Percentiles rank a stretch among this genome's conserved stretches.
Conservation (phyloP, 2,888 invertebrate genomes). For the Hypsopygia costalis region DNA sequence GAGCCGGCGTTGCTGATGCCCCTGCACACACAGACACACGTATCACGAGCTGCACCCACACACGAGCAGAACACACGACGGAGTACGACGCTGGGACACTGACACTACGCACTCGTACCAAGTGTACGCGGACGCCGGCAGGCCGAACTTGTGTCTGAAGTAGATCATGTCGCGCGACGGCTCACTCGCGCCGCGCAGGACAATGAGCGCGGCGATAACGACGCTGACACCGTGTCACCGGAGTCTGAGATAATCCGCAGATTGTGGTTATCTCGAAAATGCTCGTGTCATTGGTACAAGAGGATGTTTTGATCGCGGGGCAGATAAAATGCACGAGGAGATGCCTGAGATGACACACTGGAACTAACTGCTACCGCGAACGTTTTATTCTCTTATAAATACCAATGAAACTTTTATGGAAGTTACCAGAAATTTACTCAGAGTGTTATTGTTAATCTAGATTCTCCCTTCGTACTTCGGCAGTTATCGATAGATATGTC, state of each 20-base stretch:
- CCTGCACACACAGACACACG: conserved; percentile 34
- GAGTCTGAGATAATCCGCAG: not conserved
- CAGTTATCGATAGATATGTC: too few species aligned
- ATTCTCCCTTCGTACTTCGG: too few species aligned
- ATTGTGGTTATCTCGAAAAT: conserved; percentile 1
- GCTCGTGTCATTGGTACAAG: not conserved
- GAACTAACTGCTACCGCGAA: too few species aligned
- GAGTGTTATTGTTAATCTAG: too few species aligned
- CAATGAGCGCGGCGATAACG: not conserved
- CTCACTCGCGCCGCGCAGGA: not conserved
- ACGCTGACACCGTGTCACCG: not conserved
- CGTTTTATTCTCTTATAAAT: too few species aligned
- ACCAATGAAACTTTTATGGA: too few species aligned
- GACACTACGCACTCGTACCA: conserved; percentile 31
- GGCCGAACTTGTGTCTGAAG: conserved; percentile 36
- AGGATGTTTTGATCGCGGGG: not conserved
- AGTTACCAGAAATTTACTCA: too few species aligned
- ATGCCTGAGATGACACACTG: too few species aligned
- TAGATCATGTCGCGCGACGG: conserved; percentile 28
- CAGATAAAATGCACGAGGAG: conserved; percentile 1
- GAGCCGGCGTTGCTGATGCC: conserved; percentile 51
- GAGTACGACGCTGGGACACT: not conserved
- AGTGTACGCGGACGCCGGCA: conserved; percentile 43
- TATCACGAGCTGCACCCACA: not conserved
- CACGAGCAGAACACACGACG: not conserved